Percentiles rank a stretch among this genome's conserved stretches.
These are phyloP conservation scores for Sminthurides bifidus DNA, from an alignment of 1,140 invertebrate species.

Conservation along the genomic window DNA sequence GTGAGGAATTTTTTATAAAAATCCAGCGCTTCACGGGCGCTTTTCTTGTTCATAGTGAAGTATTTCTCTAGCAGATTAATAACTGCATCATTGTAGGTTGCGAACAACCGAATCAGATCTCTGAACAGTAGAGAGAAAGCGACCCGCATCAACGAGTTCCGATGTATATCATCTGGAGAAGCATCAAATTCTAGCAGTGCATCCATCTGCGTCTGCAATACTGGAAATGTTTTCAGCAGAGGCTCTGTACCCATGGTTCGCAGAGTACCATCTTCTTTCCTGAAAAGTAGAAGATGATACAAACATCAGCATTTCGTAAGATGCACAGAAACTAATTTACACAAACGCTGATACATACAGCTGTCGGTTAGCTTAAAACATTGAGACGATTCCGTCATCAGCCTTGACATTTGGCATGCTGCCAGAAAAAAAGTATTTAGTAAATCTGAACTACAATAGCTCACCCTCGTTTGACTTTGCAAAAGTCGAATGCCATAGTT, in stretches of 20 bases:
- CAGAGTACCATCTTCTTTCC: constrained; percentile 91
- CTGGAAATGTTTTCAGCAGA: constrained; percentile 89
- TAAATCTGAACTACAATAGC: no score
- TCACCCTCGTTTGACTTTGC: constrained; percentile 97
- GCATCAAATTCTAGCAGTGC: constrained; percentile 95
- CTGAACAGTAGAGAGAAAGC: constrained; percentile 96
- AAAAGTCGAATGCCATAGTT: constrained; percentile 98
- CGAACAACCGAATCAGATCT: constrained; percentile 96
- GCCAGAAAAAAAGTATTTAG: no score
- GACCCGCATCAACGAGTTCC: constrained; percentile 96
- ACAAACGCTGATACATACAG: no score
- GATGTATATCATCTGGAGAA: constrained; percentile 80
- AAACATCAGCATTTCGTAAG: constrained; percentile 3
- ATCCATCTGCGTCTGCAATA: constrained; percentile 90
- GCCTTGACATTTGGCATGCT: no score
- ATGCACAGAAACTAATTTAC: no score
- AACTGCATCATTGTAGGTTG: constrained; percentile 98
- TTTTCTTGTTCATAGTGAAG: constrained; percentile 99
- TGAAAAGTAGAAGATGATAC: constrained; percentile 39
- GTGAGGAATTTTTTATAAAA: constrained; percentile 98
- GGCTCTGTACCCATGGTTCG: constrained; percentile 96
- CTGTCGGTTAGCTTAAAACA: no score
- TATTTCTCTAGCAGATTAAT: constrained; percentile 98
- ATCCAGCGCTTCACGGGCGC: constrained; percentile 79
- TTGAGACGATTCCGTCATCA: no score